Conservation (phyloP, 2,888 invertebrate genomes). For the Acanthosepion pharaonis region DNA sequence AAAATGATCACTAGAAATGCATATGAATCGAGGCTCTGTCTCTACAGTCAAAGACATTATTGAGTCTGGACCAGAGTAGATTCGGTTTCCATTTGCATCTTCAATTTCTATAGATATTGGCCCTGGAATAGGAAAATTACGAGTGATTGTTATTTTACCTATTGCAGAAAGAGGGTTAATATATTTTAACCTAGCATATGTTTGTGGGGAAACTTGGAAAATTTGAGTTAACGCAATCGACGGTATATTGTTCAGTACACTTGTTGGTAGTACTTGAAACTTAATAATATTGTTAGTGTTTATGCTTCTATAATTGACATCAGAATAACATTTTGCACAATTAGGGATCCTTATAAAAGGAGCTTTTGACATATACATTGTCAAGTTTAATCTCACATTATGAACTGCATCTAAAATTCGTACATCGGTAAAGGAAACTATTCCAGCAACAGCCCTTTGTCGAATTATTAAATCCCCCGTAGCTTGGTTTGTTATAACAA, state of each 20-base stretch:
- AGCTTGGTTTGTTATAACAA: conserved; percentile 50
- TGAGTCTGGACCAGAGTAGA: conserved; percentile 58
- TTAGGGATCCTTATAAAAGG: conserved; percentile 57
- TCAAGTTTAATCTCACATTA: conserved; percentile 47
- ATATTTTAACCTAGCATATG: not conserved
- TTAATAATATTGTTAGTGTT: not conserved
- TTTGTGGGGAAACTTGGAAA: not conserved
- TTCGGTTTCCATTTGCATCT: conserved; percentile 53
- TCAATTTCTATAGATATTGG: conserved; percentile 51
- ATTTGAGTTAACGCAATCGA: not conserved
- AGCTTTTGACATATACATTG: conserved; percentile 55
- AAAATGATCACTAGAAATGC: not conserved
- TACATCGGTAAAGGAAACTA: conserved; percentile 53
- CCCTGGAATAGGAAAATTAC: conserved; percentile 23
- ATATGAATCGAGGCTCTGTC: not conserved
- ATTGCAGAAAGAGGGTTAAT: not conserved
- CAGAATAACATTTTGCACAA: conserved; percentile 50
- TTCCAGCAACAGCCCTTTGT: conserved; percentile 53
- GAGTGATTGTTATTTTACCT: not conserved
- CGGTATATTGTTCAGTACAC: not conserved
- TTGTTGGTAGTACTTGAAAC: not conserved
- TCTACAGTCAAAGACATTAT: conserved; percentile 36
- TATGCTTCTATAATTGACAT: conserved; percentile 50
- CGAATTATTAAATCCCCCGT: conserved; percentile 52
- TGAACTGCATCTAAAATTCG: conserved; percentile 54